A percentile compares a stretch with the other conserved stretches of the same genome.
phyloP scores from a whole-genome alignment of 2,888 invertebrate species.

The Lasius platythorax region DNA sequence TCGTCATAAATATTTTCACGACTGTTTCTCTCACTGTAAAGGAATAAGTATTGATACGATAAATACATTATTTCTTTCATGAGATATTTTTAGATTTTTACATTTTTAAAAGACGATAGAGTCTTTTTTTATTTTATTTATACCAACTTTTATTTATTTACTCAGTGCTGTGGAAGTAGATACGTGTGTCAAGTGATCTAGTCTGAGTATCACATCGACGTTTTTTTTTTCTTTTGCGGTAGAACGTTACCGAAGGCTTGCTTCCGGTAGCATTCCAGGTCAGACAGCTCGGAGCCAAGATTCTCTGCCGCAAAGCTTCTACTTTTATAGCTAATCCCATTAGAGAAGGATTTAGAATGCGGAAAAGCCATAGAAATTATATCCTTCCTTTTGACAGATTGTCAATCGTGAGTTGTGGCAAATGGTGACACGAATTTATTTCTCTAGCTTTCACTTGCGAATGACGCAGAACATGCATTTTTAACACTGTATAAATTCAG shows the following conservation, averaged over 20 bases:
- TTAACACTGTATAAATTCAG: not conserved
- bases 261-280: not conserved
- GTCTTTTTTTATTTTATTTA: not conserved
- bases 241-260: not conserved
- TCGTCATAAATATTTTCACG: not conserved
- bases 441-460: not conserved
- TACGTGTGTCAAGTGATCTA: not conserved
- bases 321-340: not conserved
- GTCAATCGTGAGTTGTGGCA: not conserved
- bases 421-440: not conserved
- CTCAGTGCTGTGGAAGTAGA: not conserved
- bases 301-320: conserved; percentile 11
- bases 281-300: conserved; percentile 59
- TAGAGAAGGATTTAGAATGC: not conserved
- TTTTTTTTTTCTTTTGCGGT: not conserved
- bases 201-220: not conserved
- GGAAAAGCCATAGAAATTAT: not conserved
- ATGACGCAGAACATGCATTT: not conserved
- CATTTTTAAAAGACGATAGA: not conserved
- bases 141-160: not conserved
- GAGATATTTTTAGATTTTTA: not conserved
- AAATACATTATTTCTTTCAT: not conserved
- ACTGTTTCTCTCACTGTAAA: not conserved
- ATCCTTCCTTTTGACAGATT: not conserved
- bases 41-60: not conserved